Evolutionary conservation across 2,113 vertebrate genomes (phyloP).

Genomic region (Esox niger): DNA sequence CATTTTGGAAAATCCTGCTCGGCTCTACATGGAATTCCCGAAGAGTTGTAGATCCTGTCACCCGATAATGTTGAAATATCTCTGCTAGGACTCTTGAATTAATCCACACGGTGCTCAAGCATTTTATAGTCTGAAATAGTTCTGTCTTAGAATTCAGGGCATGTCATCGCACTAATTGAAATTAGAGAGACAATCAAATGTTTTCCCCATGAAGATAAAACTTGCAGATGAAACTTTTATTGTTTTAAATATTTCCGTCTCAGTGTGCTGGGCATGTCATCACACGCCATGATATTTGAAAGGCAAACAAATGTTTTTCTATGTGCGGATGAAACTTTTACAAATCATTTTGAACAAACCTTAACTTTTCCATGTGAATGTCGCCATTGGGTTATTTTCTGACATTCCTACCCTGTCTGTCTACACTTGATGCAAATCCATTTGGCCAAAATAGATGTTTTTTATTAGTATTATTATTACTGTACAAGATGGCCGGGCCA

Average conservation of each 20-base stretch:
- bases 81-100: constrained; percentile 37
- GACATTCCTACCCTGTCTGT: background rate
- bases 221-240: too few species aligned
- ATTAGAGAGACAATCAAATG: constrained; percentile 32
- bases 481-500: too few species aligned
- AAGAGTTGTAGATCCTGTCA: constrained; percentile 20
- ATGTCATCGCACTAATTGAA: constrained; percentile 33
- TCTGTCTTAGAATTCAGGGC: constrained; percentile 16
- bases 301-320: too few species aligned
- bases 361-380: background rate
- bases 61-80: background rate
- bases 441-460: background rate
- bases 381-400: background rate
- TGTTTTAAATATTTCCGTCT: too few species aligned
- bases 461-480: too few species aligned
- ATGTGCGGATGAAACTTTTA: too few species aligned
- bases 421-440: background rate
- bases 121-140: constrained; percentile 35
- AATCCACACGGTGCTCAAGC: constrained; percentile 56
- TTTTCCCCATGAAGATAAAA: constrained; percentile 7
- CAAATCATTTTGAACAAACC: constrained; percentile 30
- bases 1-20: constrained; percentile 57
- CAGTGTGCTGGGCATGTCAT: too few species aligned
- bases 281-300: too few species aligned
- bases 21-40: constrained; percentile 50